Base-by-base conservation (phyloP, 2,888 invertebrate species). In the Andrena haemorrhoa region DNA sequence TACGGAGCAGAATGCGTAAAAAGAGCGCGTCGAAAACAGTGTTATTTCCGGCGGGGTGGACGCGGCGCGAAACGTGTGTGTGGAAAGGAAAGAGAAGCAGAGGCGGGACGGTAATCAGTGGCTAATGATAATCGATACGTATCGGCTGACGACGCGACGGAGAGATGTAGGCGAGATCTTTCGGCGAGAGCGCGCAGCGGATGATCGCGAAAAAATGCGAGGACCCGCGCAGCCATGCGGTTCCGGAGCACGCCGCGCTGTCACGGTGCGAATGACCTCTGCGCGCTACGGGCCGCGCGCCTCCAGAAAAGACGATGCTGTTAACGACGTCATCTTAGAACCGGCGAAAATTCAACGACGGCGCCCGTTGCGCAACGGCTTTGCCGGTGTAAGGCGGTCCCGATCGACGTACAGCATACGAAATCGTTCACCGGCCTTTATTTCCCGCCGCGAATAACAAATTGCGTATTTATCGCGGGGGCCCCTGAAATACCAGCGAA, bases 261-360 rank as follows among this genome's bases (percentile, higher is more conserved):
- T 83, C 74, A 83, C 81, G 77, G 83, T 85, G 87, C 85, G 87
- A 88, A 88, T 81, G 86, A 86, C 88, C 88, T 88, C 85, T 74
- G 35, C 23, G 76, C 70, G 64, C 51, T 41, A 29, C n/a, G 58
- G 58, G 65, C 20, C 58, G 61, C 75, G 49, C 41, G 60, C 63
- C 56, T 8, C 10, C 56, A 12, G 23, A 56, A 26, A 56, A 56
- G 26, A 12, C 56, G 56, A 26, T 10, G 56, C 26, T 26, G 26
- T 26, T 56, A 56, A 26, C 56, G 26, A 56, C 56, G 56, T 16
- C 2, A 35, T 31, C 12, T 20, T 47, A 20, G 35, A 23, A 33
- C 53, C 35, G n/a, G 47, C 0, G 56, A 72, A 69, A 69, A 77
- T 81, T 64, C 61, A 33, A 16, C 56, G 16, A 10, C 16, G 3